Base-by-base conservation (phyloP, 2,113 vertebrate species). In the Galeopterus variegatus region DNA sequence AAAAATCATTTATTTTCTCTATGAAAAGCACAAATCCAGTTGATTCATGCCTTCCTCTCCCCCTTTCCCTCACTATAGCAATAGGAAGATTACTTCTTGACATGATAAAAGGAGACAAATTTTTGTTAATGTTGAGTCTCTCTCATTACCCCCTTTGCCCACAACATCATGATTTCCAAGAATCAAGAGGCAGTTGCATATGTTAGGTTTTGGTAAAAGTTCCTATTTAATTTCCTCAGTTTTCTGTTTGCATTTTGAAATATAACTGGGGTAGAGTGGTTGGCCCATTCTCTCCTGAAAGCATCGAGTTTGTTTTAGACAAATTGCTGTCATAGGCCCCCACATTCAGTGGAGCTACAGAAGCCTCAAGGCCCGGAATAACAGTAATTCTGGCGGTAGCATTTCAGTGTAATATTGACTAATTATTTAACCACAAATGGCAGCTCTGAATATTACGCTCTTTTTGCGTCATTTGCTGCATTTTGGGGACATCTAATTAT, bases 351-450 rank as follows among this genome's bases (percentile, higher is more conserved):
- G 88, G 88, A 95, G 95, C 90, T 97, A 96, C 95, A 97, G 94
- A 97, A 97, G 85, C 95, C 93, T 98, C 81, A 69, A 89, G 14
- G 3, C 96, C 97, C 97, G 93, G 93, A 98, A 97, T 96, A 96
- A 97, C 97, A 95, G 52, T 95, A 97, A 96, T 96, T 93, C 96
- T 75, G 79, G 79, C 96, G 92, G 97, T 97, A 93, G 93, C 87
- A 80, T 98, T 98, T 97, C 90, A 98, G 97, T 94, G 65, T 98
- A 98, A 97, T 98, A 98, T 98, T 97, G 95, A 98, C 98, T 98
- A 98, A 99, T 98, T 98, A 98, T 98, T 98, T 98, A 98, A 97
- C 97, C 70, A 56, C 98, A 98, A 99, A 97, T 98, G 98, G 97
- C 98, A 98, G 98, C 93, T 97, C 94, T 98, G 98, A 98, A 98